Base-by-base conservation (phyloP, 2,113 vertebrate species). In the Poeciliopsis occidentalis region DNA sequence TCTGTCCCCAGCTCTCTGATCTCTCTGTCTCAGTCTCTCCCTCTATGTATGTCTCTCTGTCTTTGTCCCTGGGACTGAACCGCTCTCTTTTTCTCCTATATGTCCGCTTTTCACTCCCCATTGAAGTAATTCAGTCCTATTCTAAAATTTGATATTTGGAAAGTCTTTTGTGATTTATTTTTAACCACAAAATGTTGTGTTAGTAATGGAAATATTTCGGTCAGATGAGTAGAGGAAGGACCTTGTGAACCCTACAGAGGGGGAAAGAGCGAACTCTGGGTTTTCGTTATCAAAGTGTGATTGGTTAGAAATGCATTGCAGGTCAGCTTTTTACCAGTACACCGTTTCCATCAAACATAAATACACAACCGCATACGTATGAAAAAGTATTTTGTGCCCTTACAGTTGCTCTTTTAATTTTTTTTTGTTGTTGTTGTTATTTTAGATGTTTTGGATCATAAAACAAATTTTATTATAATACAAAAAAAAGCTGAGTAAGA, bases 1-100 rank as follows among this genome's bases (percentile, higher is more conserved):
- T 64, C 80, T 88, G 82, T 92, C 82, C 83, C 82, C 81, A 78
- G 71, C 83, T 83, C 91, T 88, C 86, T 90, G 82, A 91, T 73
- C 83, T 87, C 78, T 88, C 88, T 87, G 72, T 88, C 86, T 67
- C 79, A 47, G 83, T 71, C 77, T 89, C 65, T 27, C 71, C 73
- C 72, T 76, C 90, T 75, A 13, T 75, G 80, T 62, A 71, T 80
- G 81, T 89, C 81, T 88, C 87, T 92, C 82, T 8, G 70, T 91
- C 88, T 92, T 77, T 88, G 87, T 87, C 87, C 82, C 73, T 64
- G 37, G 80, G 73, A 31, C 78, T 80, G 65, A 51, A 17, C 31
- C 44, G 4, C 8, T 69, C 71, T 41, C 19, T 75, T 84, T 80
- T 68, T 85, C 74, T 71, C 30, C 12, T 47, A 69, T n/a, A 8